phyloP scores from a whole-genome alignment of 2,113 vertebrate species.

The Fulica atra region DNA sequence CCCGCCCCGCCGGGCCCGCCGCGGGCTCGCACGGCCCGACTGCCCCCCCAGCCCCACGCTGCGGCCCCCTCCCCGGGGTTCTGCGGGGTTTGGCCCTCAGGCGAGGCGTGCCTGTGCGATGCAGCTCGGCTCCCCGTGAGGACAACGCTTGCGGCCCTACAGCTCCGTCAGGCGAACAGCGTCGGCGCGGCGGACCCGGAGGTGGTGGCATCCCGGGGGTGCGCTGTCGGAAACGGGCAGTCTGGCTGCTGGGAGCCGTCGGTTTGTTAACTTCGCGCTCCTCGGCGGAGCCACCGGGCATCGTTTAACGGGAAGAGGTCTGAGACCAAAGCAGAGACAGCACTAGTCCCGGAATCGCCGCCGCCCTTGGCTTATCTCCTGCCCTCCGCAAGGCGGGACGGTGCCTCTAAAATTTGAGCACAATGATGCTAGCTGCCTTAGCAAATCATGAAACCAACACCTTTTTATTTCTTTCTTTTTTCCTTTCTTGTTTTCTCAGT shows the following conservation, averaged over 20 bases:
- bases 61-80: too few species aligned
- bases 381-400: rapidly evolving
- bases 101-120: neutral
- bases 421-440: neutral
- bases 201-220: neutral
- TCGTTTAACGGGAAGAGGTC: neutral
- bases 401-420: neutral
- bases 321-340: neutral
- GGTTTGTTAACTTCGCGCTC: too few species aligned
- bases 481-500: neutral
- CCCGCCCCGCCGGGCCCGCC: neutral
- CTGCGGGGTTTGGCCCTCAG: neutral
- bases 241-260: neutral
- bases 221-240: neutral
- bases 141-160: neutral
- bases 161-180: neutral
- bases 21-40: too few species aligned
- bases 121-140: neutral
- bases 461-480: neutral
- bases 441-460: neutral
- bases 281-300: neutral
- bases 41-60: too few species aligned
- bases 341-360: neutral
- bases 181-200: too few species aligned
- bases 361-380: neutral